These are phyloP conservation scores for Philhelius pedissequus DNA, from an alignment of 2,888 invertebrate species.

Conservation along the genomic window DNA sequence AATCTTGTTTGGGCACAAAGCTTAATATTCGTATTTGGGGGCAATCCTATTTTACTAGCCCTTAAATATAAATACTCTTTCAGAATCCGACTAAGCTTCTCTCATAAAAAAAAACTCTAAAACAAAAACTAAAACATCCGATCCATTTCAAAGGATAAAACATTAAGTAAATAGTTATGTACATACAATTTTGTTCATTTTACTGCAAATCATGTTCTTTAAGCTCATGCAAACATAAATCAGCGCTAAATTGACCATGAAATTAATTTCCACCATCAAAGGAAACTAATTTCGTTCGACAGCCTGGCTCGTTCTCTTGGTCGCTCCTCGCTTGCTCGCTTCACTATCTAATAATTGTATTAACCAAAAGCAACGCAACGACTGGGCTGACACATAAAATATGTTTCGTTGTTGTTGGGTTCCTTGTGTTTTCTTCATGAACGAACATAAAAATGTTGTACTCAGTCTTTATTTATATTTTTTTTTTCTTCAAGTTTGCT, in stretches of 20 bases:
- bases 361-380: neutral
- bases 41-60: no score
- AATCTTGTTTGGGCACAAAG: no score
- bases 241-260: conserved; percentile 52
- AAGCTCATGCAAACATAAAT: conserved; percentile 33
- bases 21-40: no score
- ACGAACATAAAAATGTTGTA: conserved; percentile 39
- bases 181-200: neutral
- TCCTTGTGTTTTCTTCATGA: conserved; percentile 4
- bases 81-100: neutral
- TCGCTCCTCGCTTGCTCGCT: neutral
- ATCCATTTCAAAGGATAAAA: neutral
- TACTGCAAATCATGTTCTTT: neutral
- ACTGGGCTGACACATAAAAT: conserved; percentile 49
- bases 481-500: neutral
- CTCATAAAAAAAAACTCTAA: neutral
- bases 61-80: neutral
- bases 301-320: neutral
- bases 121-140: neutral
- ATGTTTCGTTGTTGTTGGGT: conserved; percentile 26
- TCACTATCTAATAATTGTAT: conserved; percentile 8
- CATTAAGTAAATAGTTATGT: neutral
- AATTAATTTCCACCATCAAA: conserved; percentile 52
- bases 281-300: conserved; percentile 51
- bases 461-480: neutral